Evolutionary conservation across 35 echinoderm and acorn worm genomes (phyloP), one percentile per base, ranked within the genome.

Genomic region (Amphiura filiformis): DNA sequence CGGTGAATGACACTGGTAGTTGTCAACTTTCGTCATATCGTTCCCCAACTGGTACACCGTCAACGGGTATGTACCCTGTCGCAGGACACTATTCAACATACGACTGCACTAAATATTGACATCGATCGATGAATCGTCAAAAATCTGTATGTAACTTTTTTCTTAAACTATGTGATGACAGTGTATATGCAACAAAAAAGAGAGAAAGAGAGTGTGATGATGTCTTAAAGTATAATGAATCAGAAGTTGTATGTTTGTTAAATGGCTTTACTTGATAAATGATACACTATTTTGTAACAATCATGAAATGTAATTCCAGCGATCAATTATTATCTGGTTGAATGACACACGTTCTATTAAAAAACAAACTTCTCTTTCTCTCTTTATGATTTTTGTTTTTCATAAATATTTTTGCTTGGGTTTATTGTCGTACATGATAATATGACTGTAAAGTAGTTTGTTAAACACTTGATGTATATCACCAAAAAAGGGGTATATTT

Each of bases 41-140:
- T 36, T 86, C 90, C 22, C 82, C 94, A 13, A 81, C 90, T 37
- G 87, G 77, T 28, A 91, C 89, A 11, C 75, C 89, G 12, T 76
- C 90, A 17, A 64, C 90, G 13, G 91, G 86, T 47, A 82, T 96
- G 82, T 96, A 96, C 78, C 76, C 90, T 76, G 79, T 87, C 31
- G 32, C 94, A 39, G 94, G 88, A 75, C 94, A 96, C 39, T 96
- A 96, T 81, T 76, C 86, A 52, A 80, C 91, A 35, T 96, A 96
- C 80, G 90, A 91, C 82, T 91, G 89, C 41, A 30, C 70, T 78
- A 91, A 91, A 76, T 91, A 85, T 52, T 91, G 87, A 88, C 31
- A 84, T 70, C 28, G 26, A 70, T 70, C 28, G 7, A 70, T 47
- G 41, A 47, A 9, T n/a, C n/a, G n/a, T n/a, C n/a, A n/a, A n/a